phyloP scores from a whole-genome alignment of 2,888 invertebrate genomes.

The Nasonovia ribisnigri region DNA sequence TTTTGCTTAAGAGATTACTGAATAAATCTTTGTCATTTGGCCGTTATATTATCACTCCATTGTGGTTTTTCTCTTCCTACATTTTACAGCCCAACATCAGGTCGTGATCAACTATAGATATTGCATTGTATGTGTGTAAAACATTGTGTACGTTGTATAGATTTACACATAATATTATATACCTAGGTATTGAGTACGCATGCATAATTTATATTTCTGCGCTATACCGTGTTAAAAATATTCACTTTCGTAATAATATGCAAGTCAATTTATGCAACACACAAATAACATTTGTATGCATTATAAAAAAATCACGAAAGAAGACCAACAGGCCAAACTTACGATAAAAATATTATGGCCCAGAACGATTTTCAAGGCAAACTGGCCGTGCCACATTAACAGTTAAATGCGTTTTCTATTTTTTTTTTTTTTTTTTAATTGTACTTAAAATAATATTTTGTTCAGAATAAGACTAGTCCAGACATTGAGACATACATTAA shows the following conservation, averaged over 20 bases:
- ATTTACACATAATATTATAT: neutral
- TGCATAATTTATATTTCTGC: constrained; percentile 24
- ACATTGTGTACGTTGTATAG: neutral
- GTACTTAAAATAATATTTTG: neutral
- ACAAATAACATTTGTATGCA: neutral
- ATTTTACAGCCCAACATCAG: neutral
- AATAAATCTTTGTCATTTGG: neutral
- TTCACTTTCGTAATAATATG: constrained; percentile 7
- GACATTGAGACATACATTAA: neutral
- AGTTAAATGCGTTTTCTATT: neutral
- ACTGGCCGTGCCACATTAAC: neutral
- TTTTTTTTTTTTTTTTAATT: neutral
- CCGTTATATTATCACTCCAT: neutral
- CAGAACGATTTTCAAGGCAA: constrained; percentile 35
- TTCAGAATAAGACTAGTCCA: neutral
- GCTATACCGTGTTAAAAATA: neutral
- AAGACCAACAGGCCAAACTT: neutral
- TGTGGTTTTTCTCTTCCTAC: constrained; percentile 30
- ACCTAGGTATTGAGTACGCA: neutral
- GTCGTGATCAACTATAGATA: neutral
- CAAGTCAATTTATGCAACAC: constrained; percentile 11
- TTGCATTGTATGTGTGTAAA: neutral
- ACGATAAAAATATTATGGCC: neutral
- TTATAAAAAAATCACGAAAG: neutral
- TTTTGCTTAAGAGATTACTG: constrained; percentile 38